phyloP scores from a whole-genome alignment of 2,888 invertebrate species.

The Platerodrilus igneus region DNA sequence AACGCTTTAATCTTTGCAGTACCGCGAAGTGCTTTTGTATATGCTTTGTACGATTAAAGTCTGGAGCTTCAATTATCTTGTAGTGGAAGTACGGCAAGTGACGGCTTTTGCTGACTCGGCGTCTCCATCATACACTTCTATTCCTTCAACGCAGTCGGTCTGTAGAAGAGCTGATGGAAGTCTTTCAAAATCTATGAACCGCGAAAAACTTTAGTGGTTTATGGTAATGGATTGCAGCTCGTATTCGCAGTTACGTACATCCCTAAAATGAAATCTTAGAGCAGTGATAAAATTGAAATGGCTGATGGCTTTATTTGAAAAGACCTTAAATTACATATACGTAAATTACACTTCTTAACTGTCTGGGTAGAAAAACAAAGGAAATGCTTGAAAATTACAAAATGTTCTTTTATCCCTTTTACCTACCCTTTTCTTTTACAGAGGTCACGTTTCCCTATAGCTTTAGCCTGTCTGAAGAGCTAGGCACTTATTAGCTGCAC shows the following conservation, averaged over 20 bases:
- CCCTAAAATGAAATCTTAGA: slow-evolving; percentile 15
- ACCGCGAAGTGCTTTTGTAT: slow-evolving; percentile 35
- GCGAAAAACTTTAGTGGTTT: slow-evolving; percentile 22
- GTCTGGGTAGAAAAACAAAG: too few relatives aligned
- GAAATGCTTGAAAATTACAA: too few relatives aligned
- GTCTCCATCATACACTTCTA: slow-evolving; percentile 24
- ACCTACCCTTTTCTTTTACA: slow-evolving; percentile 16
- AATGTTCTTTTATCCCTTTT: too few relatives aligned
- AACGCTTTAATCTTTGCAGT: slow-evolving; percentile 38
- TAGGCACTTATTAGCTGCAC: slow-evolving; percentile 29
- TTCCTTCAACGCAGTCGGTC: slow-evolving; percentile 21
- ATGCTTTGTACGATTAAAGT: slow-evolving; percentile 34
- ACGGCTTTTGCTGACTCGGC: slow-evolving; percentile 25
- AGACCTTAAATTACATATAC: too few relatives aligned
- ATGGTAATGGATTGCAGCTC: slow-evolving; percentile 22
- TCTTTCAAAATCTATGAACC: slow-evolving; percentile 22
- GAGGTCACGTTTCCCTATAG: slow-evolving; percentile 32
- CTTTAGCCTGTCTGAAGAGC: slow-evolving; percentile 31
- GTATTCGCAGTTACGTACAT: slow-evolving; percentile 17
- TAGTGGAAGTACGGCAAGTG: slow-evolving; percentile 31
- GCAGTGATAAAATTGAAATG: slow-evolving; percentile 13
- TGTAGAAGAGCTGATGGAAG: slow-evolving; percentile 19
- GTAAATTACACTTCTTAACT: too few relatives aligned
- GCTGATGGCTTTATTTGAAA: too few relatives aligned
- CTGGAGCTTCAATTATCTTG: slow-evolving; percentile 39